These are phyloP conservation scores for Drosophila gunungcola DNA, from an alignment of 1,140 invertebrate species.

Conservation along the genomic window DNA sequence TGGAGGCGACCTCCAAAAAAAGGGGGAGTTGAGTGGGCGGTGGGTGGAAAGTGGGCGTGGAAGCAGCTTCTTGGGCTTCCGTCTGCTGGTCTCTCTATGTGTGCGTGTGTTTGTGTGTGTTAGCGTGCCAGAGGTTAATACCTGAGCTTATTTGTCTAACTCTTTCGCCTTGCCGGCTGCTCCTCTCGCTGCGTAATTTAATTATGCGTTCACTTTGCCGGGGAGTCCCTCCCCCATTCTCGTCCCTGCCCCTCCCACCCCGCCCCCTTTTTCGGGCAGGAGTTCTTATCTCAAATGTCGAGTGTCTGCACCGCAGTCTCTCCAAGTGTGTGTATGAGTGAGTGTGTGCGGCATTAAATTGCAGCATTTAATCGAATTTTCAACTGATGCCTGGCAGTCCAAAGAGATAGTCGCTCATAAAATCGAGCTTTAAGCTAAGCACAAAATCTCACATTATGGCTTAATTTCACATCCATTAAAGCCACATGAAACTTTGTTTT, in stretches of 20 bases:
- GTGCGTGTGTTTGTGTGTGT: conserved; percentile 47
- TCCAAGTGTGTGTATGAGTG: conserved; percentile 14
- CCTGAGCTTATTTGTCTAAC: conserved; percentile 85
- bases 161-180: conserved; percentile 68
- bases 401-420: conserved; percentile 50
- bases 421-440: conserved; percentile 48
- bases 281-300: conserved; percentile 74
- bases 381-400: conserved; percentile 40
- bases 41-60: conserved; percentile 4
- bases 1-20: conserved; percentile 33
- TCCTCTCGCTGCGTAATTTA: conserved; percentile 80
- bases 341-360: conserved; percentile 68
- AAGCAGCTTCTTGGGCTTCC: conserved; percentile 25
- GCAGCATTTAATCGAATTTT: conserved; percentile 82
- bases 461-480: background rate
- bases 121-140: conserved; percentile 83
- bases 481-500: background rate
- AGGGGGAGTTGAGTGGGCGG: background rate
- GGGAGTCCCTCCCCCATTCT: conserved; percentile 29
- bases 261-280: background rate
- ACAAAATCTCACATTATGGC: conserved; percentile 1
- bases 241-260: background rate
- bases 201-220: conserved; percentile 83
- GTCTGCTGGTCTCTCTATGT: conserved; percentile 25
- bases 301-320: conserved; percentile 57